phyloP scores from a whole-genome alignment of 2,797 vertebrate genomes.

The Leucoraja ocellata region DNA sequence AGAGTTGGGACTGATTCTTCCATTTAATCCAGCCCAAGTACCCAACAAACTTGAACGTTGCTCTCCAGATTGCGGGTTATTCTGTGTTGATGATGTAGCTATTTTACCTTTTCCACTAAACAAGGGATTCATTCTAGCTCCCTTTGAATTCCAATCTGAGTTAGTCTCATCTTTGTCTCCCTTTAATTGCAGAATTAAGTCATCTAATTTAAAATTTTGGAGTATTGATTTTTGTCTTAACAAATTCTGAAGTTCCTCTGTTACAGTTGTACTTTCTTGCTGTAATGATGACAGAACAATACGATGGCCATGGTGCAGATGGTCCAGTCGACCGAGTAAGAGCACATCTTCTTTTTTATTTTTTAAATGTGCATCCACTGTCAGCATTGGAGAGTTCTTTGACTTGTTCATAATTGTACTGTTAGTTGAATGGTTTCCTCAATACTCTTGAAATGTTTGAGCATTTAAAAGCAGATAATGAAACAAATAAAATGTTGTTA shows the following conservation, averaged over 20 bases:
- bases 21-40: constrained; percentile 45
- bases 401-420: constrained; percentile 32
- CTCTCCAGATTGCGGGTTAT: constrained; percentile 6
- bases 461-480: not conserved
- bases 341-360: constrained; percentile 58
- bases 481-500: not conserved
- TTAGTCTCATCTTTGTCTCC: not conserved
- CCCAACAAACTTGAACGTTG: constrained; percentile 40
- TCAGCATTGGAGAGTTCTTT: constrained; percentile 42
- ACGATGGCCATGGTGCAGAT: constrained; percentile 53
- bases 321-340: constrained; percentile 54
- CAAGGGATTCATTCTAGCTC: not conserved
- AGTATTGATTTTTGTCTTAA: constrained; percentile 55
- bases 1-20: not conserved
- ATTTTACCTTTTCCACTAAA: not conserved
- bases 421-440: not conserved
- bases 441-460: constrained; percentile 1
- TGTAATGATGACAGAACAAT: constrained; percentile 51
- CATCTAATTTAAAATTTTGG: constrained; percentile 43
- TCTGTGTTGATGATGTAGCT: not conserved
- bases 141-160: not conserved
- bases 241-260: constrained; percentile 50
- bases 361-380: constrained; percentile 49
- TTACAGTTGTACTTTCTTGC: constrained; percentile 49
- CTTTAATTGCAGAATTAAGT: not conserved